Evolutionary conservation across 2,888 invertebrate genomes (phyloP).

Genomic region (Thera obeliscata): DNA sequence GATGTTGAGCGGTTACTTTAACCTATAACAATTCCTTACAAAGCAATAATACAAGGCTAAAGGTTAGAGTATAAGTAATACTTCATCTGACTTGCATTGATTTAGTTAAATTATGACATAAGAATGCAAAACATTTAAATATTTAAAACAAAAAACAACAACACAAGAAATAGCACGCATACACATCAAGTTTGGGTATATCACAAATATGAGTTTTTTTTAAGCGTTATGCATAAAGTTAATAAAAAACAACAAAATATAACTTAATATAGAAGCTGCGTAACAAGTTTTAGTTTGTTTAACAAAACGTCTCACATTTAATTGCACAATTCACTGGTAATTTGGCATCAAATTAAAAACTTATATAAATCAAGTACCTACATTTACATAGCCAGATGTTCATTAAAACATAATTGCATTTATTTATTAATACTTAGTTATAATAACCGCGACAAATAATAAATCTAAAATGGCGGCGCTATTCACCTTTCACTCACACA

Average conservation of each 20-base stretch:
- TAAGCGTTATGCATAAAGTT: conserved; percentile 38
- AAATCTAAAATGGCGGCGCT: too few relatives aligned
- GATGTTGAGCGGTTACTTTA: too few relatives aligned
- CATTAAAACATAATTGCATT: conserved; percentile 7
- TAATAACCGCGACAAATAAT: too few relatives aligned
- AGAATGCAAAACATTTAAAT: conserved; percentile 12
- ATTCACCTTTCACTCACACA: too few relatives aligned
- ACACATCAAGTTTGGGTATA: conserved; percentile 39
- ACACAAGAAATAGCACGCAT: conserved; percentile 34
- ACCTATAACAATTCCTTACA: too few relatives aligned
- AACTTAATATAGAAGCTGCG: conserved; percentile 11
- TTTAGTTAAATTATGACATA: not conserved
- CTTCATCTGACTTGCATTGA: conserved; percentile 3
- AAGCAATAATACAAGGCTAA: not conserved
- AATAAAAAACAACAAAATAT: conserved; percentile 1
- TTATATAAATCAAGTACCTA: not conserved
- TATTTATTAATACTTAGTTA: conserved; percentile 7
- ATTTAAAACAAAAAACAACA: conserved; percentile 21
- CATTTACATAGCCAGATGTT: conserved; percentile 1
- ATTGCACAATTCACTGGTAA: conserved; percentile 20
- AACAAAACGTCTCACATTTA: conserved; percentile 2
- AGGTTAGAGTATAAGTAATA: not conserved
- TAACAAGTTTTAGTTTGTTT: conserved; percentile 4
- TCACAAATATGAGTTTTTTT: conserved; percentile 40
- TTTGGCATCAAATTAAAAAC: conserved; percentile 4